Evolutionary conservation across 2,113 vertebrate genomes (phyloP).

Genomic region (Pomatorhinus ruficollis): DNA sequence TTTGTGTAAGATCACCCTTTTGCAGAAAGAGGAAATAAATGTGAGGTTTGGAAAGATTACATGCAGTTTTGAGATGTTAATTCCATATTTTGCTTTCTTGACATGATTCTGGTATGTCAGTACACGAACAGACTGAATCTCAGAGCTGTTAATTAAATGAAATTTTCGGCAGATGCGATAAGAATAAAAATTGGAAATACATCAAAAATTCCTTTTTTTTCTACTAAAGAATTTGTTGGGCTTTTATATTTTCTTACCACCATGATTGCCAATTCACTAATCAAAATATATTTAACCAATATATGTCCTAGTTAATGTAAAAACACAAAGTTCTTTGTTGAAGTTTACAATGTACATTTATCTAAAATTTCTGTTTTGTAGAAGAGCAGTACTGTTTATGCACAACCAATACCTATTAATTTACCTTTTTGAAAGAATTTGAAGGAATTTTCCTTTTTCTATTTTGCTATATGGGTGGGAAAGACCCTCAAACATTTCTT

Average conservation of each 20-base stretch:
- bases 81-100: conserved; percentile 21
- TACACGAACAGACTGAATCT: conserved; percentile 16
- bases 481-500: background rate
- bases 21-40: background rate
- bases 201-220: background rate
- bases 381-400: background rate
- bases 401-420: background rate
- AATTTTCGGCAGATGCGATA: background rate
- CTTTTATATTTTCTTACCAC: conserved; percentile 18
- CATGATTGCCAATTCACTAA: background rate
- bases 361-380: background rate
- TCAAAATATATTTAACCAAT: background rate
- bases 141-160: conserved; percentile 27
- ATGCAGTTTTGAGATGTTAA: background rate
- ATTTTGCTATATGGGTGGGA: background rate
- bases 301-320: background rate
- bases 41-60: background rate
- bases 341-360: background rate
- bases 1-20: background rate
- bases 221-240: background rate
- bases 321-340: background rate
- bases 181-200: conserved; percentile 16
- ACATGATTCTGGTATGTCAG: conserved; percentile 8
- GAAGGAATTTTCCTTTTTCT: background rate
- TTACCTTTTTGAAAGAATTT: background rate